Percentiles rank a stretch among this genome's conserved stretches.
These are phyloP conservation scores for Sebastes fasciatus DNA, from an alignment of 2,113 vertebrate genomes.

Conservation along the genomic window DNA sequence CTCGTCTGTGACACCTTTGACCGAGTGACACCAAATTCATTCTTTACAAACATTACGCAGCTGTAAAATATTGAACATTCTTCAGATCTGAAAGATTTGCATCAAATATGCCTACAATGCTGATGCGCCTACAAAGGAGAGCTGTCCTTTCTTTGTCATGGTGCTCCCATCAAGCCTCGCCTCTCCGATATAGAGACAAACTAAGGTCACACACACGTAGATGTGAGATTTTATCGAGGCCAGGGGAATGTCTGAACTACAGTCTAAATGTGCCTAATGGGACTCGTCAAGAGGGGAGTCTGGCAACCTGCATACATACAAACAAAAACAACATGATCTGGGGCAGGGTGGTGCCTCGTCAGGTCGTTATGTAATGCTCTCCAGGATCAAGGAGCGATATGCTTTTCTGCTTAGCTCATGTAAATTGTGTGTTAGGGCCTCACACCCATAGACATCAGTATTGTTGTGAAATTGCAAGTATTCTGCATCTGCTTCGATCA, in stretches of 20 bases:
- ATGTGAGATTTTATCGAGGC: constrained; percentile 74
- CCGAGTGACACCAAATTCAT: neutral
- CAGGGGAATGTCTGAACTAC: constrained; percentile 69
- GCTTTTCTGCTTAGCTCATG: constrained; percentile 34
- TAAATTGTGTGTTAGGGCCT: constrained; percentile 19
- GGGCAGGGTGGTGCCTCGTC: constrained; percentile 55
- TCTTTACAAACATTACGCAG: neutral
- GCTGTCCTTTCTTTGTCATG: constrained; percentile 32
- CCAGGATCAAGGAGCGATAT: constrained; percentile 47
- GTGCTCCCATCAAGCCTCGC: constrained; percentile 17
- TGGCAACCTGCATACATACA: constrained; percentile 76
- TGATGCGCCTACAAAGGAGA: neutral
- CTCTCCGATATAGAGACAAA: constrained; percentile 37
- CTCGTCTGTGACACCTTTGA: neutral
- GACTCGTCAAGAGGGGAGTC: constrained; percentile 44
- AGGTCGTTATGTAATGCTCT: constrained; percentile 51
- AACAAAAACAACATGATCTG: constrained; percentile 59
- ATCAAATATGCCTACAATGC: constrained; percentile 23
- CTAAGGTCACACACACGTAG: constrained; percentile 48
- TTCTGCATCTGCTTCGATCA: neutral
- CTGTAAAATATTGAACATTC: constrained; percentile 19
- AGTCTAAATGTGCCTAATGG: constrained; percentile 66
- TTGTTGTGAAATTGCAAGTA: neutral
- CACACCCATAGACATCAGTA: neutral
- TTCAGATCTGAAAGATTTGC: constrained; percentile 32